Evolutionary conservation across 2,888 invertebrate species (phyloP), one percentile per base, ranked within the genome.

Genomic region (Onchidella celtica): DNA sequence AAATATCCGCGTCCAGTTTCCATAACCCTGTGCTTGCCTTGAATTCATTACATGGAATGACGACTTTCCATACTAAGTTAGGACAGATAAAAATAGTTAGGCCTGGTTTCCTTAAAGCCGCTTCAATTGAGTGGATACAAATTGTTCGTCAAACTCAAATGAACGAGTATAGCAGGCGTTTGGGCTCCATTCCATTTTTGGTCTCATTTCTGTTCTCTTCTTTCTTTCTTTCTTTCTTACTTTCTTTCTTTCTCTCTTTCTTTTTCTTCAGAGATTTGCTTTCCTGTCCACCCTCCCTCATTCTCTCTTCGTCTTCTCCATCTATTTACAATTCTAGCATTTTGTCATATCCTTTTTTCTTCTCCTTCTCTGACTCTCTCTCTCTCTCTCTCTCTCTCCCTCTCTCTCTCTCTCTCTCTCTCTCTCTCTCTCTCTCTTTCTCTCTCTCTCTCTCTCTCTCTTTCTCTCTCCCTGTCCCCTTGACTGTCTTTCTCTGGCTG

Each of bases 361-460:
- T 70, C 47, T 27, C 21, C 32, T n/a, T 75, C 38, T 75, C 38
- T 75, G 6, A 65, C 36, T 63, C 24, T 63, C 27, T 75, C 63
- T 75, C 24, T 63, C 63, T 63, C 38, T 75, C 63, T 75, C 59
- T 74, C 59, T 74, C 34, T 61, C 55, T 55, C 34, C 34, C 36
- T 61, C 34, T 34, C 34, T 74, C 32, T 61, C 34, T 27, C 21
- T 61, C 11, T 34, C 61, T 59, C 9, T 57, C 14, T 61, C 27
- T 24, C n/a, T 3, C 34, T 14, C 17, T n/a, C 32, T 29, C 65
- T 27, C 59, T 40, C 55, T 63, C 29, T 63, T 29, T 72, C 70
- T 40, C 24, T 47, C 70, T 47, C n/a, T 70, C 70, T 70, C 32
- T 70, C 70, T 70, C n/a, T 70, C 70, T 70, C 47, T 63, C 65